These are phyloP conservation scores for Leptinotarsa haldemani DNA, from an alignment of 2,888 invertebrate genomes.

Conservation along the genomic window DNA sequence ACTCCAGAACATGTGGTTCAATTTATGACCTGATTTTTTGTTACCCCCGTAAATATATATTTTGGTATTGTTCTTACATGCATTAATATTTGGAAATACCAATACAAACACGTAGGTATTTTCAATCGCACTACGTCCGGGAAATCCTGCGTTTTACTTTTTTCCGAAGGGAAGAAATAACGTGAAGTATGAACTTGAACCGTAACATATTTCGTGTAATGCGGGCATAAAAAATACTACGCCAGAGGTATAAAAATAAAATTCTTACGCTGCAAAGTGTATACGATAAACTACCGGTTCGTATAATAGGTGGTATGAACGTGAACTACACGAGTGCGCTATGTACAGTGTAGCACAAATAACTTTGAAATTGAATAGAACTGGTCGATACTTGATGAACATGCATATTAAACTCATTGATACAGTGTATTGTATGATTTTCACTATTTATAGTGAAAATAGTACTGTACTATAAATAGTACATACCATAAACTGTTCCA, in stretches of 20 bases:
- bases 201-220: slow-evolving; percentile 24
- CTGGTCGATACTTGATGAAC: no score
- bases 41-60: neutral
- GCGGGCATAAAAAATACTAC: slow-evolving; percentile 23
- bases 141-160: slow-evolving; percentile 13
- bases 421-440: no score
- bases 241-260: slow-evolving; percentile 31
- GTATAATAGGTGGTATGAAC: slow-evolving; percentile 17
- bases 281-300: slow-evolving; percentile 31
- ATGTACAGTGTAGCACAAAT: slow-evolving; percentile 14
- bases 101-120: neutral
- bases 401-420: no score
- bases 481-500: no score
- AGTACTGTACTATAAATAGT: no score
- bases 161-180: slow-evolving; percentile 4
- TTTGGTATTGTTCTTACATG: neutral
- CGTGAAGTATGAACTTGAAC: slow-evolving; percentile 14
- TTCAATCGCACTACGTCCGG: neutral
- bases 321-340: slow-evolving; percentile 19
- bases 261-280: slow-evolving; percentile 20
- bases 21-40: no score
- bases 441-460: no score
- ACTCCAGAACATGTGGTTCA: no score
- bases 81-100: neutral
- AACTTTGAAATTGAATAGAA: neutral